Base-by-base conservation (phyloP, 2,113 vertebrate genomes). In the Pungitius pungitius region DNA sequence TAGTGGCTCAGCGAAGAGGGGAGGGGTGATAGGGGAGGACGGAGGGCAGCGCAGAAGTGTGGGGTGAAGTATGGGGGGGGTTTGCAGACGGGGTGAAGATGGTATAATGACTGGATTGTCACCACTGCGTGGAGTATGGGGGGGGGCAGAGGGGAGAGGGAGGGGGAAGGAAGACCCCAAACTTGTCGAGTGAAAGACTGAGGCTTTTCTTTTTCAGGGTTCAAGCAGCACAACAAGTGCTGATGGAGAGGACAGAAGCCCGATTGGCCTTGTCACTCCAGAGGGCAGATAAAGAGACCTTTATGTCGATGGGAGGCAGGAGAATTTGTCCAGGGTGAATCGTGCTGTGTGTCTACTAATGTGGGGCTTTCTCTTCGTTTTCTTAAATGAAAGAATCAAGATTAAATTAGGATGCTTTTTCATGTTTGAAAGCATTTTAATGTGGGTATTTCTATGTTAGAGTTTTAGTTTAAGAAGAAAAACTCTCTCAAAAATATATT, bases 31-130 rank as follows among this genome's bases (percentile, higher is more conserved):
- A 69, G 83, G 77, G 57, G 45, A 76, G 80, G 87, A 83, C 67
- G 62, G 82, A 82, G 80, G 84, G 69, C 83, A 80, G 75, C 51
- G 56, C 71, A 69, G 83, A 84, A 91, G 93, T 93, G 73, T 67
- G 73, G 84, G 74, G 55, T 58, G 77, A 39, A 61, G 69, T 43
- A 2, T 18, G 73, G 52, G 8, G 52, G 71, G 77, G 63, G 69
- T 22, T 57, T 52, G 75, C 63, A 85, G 89, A 85, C 85, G 73
- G 93, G 93, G 86, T 73, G 87, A 90, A 83, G 88, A 91, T 93
- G 94, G 95, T 91, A 98, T 96, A 99, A 99, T 96, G 95, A 92
- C 92, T 87, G 90, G 85, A 95, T 96, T 99, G 96, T 99, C 95
- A 95, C 90, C 90, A 84, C 80, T 90, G 9, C 90, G 74, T 42